Evolutionary conservation across 2,113 vertebrate species (phyloP).

Genomic region (Ahaetulla prasina): DNA sequence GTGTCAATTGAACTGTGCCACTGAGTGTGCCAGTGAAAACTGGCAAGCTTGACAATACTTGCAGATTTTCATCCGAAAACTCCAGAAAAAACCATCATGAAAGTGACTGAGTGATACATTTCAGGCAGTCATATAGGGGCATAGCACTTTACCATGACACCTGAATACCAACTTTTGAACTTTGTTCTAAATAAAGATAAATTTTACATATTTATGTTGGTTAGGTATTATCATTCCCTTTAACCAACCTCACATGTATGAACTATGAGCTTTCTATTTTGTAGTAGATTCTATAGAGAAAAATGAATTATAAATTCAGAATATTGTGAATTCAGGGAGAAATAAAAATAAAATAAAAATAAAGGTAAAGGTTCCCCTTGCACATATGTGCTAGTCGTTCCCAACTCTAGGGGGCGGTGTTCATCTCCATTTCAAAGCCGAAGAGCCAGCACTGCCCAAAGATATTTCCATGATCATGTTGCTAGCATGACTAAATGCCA

Average conservation of each 20-base stretch:
- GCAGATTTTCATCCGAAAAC: constrained; percentile 22
- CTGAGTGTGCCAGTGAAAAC: neutral
- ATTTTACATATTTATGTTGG: neutral
- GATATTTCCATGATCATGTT: too few species aligned
- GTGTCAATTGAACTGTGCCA: neutral
- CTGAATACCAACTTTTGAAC: neutral
- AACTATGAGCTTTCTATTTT: constrained; percentile 1
- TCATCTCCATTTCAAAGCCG: too few species aligned
- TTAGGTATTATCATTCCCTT: constrained; percentile 2
- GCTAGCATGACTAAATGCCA: too few species aligned
- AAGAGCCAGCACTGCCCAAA: too few species aligned
- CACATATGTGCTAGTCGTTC: too few species aligned
- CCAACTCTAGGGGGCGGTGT: too few species aligned
- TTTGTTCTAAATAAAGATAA: constrained; percentile 9
- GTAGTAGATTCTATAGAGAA: rapidly evolving
- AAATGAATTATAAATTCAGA: constrained; percentile 2
- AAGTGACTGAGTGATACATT: constrained; percentile 17
- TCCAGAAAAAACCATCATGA: constrained; percentile 35
- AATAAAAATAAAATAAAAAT: neutral
- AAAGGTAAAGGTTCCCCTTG: too few species aligned
- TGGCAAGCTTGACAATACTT: constrained; percentile 10
- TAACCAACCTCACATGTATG: neutral
- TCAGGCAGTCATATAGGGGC: neutral
- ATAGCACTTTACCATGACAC: neutral
- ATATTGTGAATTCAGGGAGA: neutral